These are phyloP conservation scores for Diacarnus erythraeanus DNA, from an alignment of 37 sponge, comb jelly and placozoan species.

Conservation along the genomic window DNA sequence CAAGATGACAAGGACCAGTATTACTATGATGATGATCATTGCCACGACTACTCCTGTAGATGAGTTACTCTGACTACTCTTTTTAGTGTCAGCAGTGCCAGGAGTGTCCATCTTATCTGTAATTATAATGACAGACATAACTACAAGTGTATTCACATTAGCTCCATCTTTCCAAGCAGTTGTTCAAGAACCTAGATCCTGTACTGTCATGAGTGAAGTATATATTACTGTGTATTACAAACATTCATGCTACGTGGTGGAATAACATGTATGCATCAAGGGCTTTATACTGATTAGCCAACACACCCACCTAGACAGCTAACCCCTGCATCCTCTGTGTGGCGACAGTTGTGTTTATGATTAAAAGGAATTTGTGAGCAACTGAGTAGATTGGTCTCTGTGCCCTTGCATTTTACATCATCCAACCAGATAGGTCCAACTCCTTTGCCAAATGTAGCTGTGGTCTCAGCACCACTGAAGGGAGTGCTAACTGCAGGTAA, in stretches of 20 bases:
- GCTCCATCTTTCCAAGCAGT: no score
- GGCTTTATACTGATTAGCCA: not conserved
- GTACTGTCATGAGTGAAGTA: no score
- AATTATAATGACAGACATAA: no score
- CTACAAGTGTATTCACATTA: no score
- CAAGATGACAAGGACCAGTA: slow-evolving; percentile 6
- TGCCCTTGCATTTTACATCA: slow-evolving; percentile 55
- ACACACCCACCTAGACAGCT: slow-evolving; percentile 18
- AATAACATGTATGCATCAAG: not conserved
- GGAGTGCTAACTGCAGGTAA: not conserved
- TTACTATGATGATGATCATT: slow-evolving; percentile 4
- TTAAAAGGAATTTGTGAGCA: slow-evolving; percentile 35
- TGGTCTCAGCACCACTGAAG: not conserved
- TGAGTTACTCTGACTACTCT: not conserved
- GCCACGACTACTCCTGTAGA: not conserved
- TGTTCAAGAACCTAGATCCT: no score
- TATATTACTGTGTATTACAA: no score
- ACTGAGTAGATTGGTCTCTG: slow-evolving; percentile 45
- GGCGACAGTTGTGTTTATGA: slow-evolving; percentile 42
- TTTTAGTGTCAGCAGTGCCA: no score
- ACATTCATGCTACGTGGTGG: not conserved
- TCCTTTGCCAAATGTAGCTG: not conserved
- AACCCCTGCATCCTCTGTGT: slow-evolving; percentile 54
- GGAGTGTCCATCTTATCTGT: no score
- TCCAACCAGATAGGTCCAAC: slow-evolving; percentile 31